Evolutionary conservation across 2,113 vertebrate genomes (phyloP).

Genomic region (Pseudorhombus dupliciocellatus): DNA sequence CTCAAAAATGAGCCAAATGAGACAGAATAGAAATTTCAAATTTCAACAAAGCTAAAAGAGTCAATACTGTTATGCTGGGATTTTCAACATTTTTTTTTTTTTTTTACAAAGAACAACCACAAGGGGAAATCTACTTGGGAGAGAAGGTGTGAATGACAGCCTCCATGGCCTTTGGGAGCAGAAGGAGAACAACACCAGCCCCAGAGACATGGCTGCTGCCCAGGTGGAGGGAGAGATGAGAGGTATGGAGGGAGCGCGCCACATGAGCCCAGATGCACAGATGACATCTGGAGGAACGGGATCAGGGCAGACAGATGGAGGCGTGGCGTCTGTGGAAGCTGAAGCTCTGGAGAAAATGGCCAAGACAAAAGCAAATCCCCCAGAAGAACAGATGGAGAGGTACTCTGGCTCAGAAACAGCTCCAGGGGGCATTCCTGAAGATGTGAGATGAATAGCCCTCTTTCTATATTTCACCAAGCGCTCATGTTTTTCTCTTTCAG

Average conservation of each 20-base stretch:
- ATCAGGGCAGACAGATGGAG: constrained; percentile 53
- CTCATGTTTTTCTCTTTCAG: constrained; percentile 30
- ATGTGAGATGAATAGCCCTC: background rate
- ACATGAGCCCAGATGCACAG: constrained; percentile 36
- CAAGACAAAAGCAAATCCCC: constrained; percentile 43
- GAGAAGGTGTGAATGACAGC: constrained; percentile 69
- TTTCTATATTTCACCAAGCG: background rate
- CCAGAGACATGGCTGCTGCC: constrained; percentile 33
- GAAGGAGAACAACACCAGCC: constrained; percentile 26
- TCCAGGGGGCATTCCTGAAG: constrained; percentile 15
- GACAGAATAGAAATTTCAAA: background rate
- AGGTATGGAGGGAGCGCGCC: constrained; percentile 1
- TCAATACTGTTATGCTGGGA: background rate
- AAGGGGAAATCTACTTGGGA: constrained; percentile 79
- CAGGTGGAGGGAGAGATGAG: constrained; percentile 39
- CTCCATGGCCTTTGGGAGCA: constrained; percentile 63
- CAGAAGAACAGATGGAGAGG: constrained; percentile 63
- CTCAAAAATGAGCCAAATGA: background rate
- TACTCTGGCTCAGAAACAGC: constrained; percentile 36
- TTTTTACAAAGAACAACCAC: constrained; percentile 78
- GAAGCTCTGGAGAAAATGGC: constrained; percentile 33
- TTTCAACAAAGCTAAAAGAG: background rate
- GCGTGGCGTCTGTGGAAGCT: constrained; percentile 22
- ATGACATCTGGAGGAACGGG: constrained; percentile 18
- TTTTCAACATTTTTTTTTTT: background rate